Percentiles rank a stretch among this genome's conserved stretches.
phyloP scores from a whole-genome alignment of 2,797 vertebrate genomes.

The Sphenopsis melanotis region DNA sequence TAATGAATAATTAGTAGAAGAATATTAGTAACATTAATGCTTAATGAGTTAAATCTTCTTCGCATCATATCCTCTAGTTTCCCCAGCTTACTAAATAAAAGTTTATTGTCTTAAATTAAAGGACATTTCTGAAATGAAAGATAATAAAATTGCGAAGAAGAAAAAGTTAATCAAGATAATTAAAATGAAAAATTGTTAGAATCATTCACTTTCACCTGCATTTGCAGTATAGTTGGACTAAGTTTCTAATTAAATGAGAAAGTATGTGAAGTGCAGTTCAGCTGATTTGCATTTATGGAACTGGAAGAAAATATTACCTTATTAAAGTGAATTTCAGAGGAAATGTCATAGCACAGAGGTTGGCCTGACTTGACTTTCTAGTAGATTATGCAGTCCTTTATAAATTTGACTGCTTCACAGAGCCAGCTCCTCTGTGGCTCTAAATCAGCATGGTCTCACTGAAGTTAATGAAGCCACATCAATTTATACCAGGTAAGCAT shows the following conservation, averaged over 20 bases:
- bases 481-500: constrained; percentile 41
- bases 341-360: constrained; percentile 48
- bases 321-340: constrained; percentile 60
- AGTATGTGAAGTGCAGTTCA: constrained; percentile 32
- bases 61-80: constrained; percentile 4
- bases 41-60: constrained; percentile 64
- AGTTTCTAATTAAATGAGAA: constrained; percentile 49
- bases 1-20: constrained; percentile 58
- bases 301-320: constrained; percentile 56
- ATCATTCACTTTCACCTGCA: constrained; percentile 49
- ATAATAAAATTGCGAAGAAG: constrained; percentile 51
- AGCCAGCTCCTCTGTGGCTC: neutral
- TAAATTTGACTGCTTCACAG: constrained; percentile 40
- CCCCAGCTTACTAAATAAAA: constrained; percentile 62
- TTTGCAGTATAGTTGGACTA: constrained; percentile 13
- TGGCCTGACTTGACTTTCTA: constrained; percentile 19
- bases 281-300: constrained; percentile 57
- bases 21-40: constrained; percentile 43
- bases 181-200: constrained; percentile 69
- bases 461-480: constrained; percentile 49
- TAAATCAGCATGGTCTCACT: constrained; percentile 47
- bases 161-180: constrained; percentile 65
- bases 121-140: constrained; percentile 57
- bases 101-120: constrained; percentile 60
- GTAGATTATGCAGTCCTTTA: constrained; percentile 49